These are phyloP conservation scores for Lordiphosa stackelbergi DNA, from an alignment of 1,140 invertebrate genomes.

Conservation along the genomic window DNA sequence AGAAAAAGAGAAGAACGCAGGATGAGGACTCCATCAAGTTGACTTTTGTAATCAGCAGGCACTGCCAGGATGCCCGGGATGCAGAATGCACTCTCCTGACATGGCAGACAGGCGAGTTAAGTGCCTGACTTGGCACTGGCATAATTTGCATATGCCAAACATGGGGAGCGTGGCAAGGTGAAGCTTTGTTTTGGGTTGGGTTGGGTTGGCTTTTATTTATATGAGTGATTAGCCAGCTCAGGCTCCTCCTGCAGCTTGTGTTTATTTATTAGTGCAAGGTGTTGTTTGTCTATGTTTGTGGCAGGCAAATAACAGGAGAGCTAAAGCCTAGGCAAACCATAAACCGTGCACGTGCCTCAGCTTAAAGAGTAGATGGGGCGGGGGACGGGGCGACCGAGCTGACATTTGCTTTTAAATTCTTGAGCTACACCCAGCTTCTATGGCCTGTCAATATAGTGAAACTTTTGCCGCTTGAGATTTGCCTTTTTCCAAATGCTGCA, in stretches of 20 bases:
- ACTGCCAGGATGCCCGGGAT: slow-evolving; percentile 49
- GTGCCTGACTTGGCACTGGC: slow-evolving; percentile 67
- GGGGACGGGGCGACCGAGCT: not conserved
- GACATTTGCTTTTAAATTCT: slow-evolving; percentile 20
- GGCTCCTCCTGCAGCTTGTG: slow-evolving; percentile 22
- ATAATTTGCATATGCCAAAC: slow-evolving; percentile 73
- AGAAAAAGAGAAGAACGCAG: slow-evolving; percentile 7
- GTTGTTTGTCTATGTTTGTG: slow-evolving; percentile 59
- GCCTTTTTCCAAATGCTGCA: slow-evolving; percentile 53
- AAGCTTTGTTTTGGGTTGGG: slow-evolving; percentile 1
- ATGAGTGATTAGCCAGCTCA: slow-evolving; percentile 65
- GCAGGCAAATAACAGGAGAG: slow-evolving; percentile 51
- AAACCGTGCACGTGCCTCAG: slow-evolving; percentile 26
- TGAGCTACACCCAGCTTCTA: slow-evolving; percentile 11
- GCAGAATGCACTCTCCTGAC: slow-evolving; percentile 40
- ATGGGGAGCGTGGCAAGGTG: slow-evolving; percentile 19
- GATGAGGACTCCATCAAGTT: slow-evolving; percentile 27
- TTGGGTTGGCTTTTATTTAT: slow-evolving; percentile 54
- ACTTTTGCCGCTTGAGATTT: slow-evolving; percentile 60
- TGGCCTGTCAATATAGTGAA: slow-evolving; percentile 50
- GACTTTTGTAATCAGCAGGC: slow-evolving; percentile 66
- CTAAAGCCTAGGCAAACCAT: slow-evolving; percentile 29
- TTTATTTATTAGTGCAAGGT: slow-evolving; percentile 69
- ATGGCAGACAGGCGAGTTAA: slow-evolving; percentile 54
- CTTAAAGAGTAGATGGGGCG: not conserved